Conservation (phyloP, 2,113 vertebrate genomes). For the Tragelaphus strepsiceros region DNA sequence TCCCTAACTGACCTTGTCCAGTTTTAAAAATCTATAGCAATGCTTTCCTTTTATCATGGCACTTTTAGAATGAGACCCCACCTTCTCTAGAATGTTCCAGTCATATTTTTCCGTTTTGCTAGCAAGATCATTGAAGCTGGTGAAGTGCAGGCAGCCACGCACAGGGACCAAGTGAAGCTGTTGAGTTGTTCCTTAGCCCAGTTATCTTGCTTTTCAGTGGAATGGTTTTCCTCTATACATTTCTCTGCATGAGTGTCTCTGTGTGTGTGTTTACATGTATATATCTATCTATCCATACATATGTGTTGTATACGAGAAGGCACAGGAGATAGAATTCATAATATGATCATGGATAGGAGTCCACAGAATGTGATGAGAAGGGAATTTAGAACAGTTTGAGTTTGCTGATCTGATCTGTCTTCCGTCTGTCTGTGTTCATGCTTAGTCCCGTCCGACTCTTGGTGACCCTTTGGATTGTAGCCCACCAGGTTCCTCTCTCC, state of each 20-base stretch:
- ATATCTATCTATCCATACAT: background rate
- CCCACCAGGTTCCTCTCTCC: background rate
- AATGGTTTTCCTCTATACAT: background rate
- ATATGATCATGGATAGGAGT: background rate
- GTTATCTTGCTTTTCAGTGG: background rate
- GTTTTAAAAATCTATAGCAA: background rate
- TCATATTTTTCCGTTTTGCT: background rate
- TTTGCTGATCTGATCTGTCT: background rate
- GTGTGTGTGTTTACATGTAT: fast-evolving
- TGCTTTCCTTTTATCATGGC: background rate
- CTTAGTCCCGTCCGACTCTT: background rate
- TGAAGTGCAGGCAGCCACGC: background rate
- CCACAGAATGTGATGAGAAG: background rate
- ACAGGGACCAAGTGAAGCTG: background rate
- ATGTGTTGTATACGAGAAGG: background rate
- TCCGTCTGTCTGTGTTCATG: background rate
- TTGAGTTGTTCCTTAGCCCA: background rate
- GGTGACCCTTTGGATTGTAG: background rate
- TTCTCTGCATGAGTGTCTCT: background rate
- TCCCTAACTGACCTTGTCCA: background rate
- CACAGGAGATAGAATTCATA: background rate
- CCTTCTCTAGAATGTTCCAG: background rate
- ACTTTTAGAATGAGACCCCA: background rate
- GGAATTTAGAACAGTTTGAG: background rate
- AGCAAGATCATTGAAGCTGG: background rate